Percentiles rank a stretch among this genome's conserved stretches.
These are phyloP conservation scores for Melanotaenia duboulayi DNA, from an alignment of 2,113 vertebrate species.

Conservation along the genomic window DNA sequence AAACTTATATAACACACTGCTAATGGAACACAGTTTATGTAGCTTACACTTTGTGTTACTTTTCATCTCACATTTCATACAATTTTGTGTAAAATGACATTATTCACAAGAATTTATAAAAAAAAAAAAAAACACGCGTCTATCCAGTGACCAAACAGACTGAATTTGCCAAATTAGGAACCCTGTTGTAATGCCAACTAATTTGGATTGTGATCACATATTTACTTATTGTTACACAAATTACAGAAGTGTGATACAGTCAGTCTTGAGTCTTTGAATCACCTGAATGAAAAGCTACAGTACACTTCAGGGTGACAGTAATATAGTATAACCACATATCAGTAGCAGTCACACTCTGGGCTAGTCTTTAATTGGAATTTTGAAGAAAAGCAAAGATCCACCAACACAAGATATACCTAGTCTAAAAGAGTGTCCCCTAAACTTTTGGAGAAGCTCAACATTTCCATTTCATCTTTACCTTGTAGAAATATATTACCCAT, in stretches of 20 bases:
- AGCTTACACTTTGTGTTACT: slow-evolving; percentile 63
- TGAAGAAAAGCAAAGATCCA: slow-evolving; percentile 53
- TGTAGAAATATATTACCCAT: slow-evolving; percentile 67
- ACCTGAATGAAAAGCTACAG: slow-evolving; percentile 69
- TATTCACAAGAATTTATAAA: slow-evolving; percentile 80
- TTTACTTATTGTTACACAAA: slow-evolving; percentile 58
- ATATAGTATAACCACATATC: slow-evolving; percentile 40
- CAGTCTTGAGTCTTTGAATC: slow-evolving; percentile 49
- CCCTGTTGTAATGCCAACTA: slow-evolving; percentile 70
- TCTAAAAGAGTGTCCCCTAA: slow-evolving; percentile 39
- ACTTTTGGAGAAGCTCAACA: slow-evolving; percentile 38
- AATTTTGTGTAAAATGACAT: slow-evolving; percentile 79
- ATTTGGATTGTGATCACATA: slow-evolving; percentile 56
- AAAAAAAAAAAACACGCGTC: slow-evolving; percentile 77
- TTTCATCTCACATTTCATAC: slow-evolving; percentile 77
- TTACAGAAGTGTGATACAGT: slow-evolving; percentile 59
- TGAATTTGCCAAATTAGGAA: slow-evolving; percentile 73
- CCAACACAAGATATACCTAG: slow-evolving; percentile 54
- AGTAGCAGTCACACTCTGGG: slow-evolving; percentile 27
- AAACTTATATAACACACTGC: slow-evolving; percentile 70
- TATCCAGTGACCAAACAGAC: slow-evolving; percentile 76
- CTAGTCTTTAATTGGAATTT: slow-evolving; percentile 47
- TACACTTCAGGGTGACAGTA: slow-evolving; percentile 60
- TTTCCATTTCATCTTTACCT: slow-evolving; percentile 59
- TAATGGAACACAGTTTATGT: slow-evolving; percentile 72